These are phyloP conservation scores for Anaspis maculata DNA, from an alignment of 2,888 invertebrate genomes.

Conservation along the genomic window DNA sequence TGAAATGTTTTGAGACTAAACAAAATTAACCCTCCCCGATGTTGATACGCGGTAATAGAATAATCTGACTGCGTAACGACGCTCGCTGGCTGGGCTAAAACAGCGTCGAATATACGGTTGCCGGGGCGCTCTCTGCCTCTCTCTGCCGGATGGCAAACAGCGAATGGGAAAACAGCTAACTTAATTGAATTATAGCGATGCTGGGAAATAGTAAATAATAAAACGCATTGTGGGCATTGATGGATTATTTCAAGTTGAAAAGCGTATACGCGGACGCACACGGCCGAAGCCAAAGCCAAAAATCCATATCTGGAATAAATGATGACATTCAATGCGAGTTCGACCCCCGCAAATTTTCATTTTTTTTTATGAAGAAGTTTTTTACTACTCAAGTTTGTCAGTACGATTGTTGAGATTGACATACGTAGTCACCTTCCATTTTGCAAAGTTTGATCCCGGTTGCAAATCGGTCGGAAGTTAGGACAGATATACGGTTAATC, in stretches of 20 bases:
- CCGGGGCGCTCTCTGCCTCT: background rate
- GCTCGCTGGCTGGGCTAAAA: slow-evolving; percentile 28
- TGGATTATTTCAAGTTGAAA: slow-evolving; percentile 27
- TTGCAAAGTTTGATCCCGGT: no score
- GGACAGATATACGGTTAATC: no score
- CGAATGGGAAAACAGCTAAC: slow-evolving; percentile 29
- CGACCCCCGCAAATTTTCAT: no score
- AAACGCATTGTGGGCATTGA: slow-evolving; percentile 28
- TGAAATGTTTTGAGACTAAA: slow-evolving; percentile 61
- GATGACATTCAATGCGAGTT: no score
- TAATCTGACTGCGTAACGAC: slow-evolving; percentile 50
- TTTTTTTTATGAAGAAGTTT: no score
- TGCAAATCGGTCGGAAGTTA: no score
- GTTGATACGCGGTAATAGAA: slow-evolving; percentile 64
- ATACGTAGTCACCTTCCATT: no score
- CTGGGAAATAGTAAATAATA: slow-evolving; percentile 29
- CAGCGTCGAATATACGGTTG: slow-evolving; percentile 14
- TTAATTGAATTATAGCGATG: slow-evolving; percentile 32
- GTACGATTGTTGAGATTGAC: no score
- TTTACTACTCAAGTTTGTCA: no score
- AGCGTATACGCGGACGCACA: slow-evolving; percentile 9
- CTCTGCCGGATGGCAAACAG: slow-evolving; percentile 12
- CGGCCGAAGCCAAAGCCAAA: slow-evolving; percentile 1
- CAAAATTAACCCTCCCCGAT: slow-evolving; percentile 53
- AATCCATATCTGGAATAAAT: no score